Base-by-base conservation (phyloP, 2,888 invertebrate genomes). In the Torymus aiolomorphi region DNA sequence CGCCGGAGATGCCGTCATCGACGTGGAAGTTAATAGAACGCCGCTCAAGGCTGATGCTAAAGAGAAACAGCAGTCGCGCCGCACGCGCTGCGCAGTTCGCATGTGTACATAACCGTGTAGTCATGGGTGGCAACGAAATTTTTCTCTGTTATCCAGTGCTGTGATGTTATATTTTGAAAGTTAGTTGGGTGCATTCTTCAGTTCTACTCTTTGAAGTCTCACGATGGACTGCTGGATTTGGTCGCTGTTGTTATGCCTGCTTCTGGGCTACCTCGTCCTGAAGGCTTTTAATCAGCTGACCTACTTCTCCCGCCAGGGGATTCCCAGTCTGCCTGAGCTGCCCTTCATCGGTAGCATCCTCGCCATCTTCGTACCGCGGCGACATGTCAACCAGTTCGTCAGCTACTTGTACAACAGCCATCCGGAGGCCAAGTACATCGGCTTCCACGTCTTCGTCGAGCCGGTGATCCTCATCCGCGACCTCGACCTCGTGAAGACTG, bases 401-500 rank as follows among this genome's bases (percentile, higher is more conserved):
- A 75, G 20, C 2, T 42, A 66, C 16, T n/a, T 78, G 5, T 78
- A 75, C 57, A 20, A 77, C 14, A 2, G n/a, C 0, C 2, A 75
- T n/a, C 12, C 20, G 1, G 11, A 72, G 13, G 66, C 75, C 2
- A 75, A 78, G 49, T 81, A 81, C 52, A 54, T 72, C 5, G 81
- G 81, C 3, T 67, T 16, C 18, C 31, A 79, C n/a, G 10, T 66
- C 16, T 79, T 79, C n/a, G 5, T 52, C 1, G 5, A 1, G 0
- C 59, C 75, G 2, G 20, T 24, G 4, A 54, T 80, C 10, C 20
- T 71, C 16, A 20, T 81, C 0, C 83, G 86, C 13, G 89, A 89
- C 79, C 83, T 86, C 0, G 88, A 90, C 4, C 77, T 89, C 18
- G 85, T 90, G 5, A 87, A 88, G 78, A 81, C 82, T 4, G 83